phyloP scores from a whole-genome alignment of 2,888 invertebrate genomes.

The Agriopis marginaria region DNA sequence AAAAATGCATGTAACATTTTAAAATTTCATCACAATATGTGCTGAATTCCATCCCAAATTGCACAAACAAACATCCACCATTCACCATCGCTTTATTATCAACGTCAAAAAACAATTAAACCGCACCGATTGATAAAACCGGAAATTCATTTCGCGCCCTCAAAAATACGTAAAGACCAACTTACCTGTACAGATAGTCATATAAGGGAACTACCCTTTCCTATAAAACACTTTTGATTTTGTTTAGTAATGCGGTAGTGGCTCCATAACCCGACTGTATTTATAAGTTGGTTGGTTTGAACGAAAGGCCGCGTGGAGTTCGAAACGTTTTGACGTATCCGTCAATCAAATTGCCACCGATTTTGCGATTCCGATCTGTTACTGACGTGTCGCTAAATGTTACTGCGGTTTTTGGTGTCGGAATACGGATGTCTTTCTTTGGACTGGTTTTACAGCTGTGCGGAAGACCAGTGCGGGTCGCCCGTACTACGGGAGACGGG shows the following conservation, averaged over 20 bases:
- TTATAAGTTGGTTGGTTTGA: not conserved
- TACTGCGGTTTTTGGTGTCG: constrained; percentile 21
- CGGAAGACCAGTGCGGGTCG: too few species aligned
- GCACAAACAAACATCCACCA: constrained; percentile 12
- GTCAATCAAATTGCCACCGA: constrained; percentile 32
- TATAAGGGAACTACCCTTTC: not conserved
- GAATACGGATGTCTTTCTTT: not conserved
- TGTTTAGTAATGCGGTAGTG: not conserved
- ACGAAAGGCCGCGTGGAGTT: constrained; percentile 7
- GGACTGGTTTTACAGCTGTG: not conserved
- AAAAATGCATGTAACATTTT: not conserved
- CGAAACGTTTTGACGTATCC: constrained; percentile 21
- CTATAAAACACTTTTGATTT: not conserved
- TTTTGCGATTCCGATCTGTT: constrained; percentile 14
- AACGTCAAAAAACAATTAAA: constrained; percentile 23
- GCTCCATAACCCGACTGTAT: not conserved
- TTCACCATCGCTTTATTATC: constrained; percentile 13
- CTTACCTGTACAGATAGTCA: not conserved
- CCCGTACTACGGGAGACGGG: too few species aligned
- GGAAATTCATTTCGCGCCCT: constrained; percentile 12
- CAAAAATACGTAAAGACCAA: constrained; percentile 14
- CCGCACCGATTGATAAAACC: constrained; percentile 16
- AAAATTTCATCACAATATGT: not conserved
- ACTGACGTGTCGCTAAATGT: constrained; percentile 34
- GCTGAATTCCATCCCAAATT: constrained; percentile 8